A percentile compares a stretch with the other conserved stretches of the same genome.
phyloP scores from a whole-genome alignment of 2,888 invertebrate species.

The Plebejus melissa region DNA sequence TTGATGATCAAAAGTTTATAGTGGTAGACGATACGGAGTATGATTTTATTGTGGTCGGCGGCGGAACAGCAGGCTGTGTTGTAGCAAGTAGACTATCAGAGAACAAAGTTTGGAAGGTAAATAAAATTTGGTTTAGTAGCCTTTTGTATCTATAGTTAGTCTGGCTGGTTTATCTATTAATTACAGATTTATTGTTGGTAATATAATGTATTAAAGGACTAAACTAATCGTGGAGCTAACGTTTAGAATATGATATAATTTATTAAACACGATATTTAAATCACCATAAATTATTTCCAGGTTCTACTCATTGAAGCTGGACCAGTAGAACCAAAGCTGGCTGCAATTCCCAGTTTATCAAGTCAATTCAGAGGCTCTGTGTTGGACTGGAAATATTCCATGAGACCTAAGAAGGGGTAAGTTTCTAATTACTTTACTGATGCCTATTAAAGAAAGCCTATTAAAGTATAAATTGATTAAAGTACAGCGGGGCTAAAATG shows the following conservation, averaged over 20 bases:
- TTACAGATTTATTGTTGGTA: not conserved
- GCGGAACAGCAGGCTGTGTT: slow-evolving; percentile 69
- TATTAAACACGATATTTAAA: too few relatives aligned
- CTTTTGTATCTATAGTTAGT: not conserved
- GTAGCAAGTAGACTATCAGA: slow-evolving; percentile 67
- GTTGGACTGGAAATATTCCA: slow-evolving; percentile 65
- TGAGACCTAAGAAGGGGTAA: slow-evolving; percentile 70
- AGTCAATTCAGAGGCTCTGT: slow-evolving; percentile 65
- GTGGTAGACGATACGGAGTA: slow-evolving; percentile 42
- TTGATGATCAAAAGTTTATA: not conserved
- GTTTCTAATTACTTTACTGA: slow-evolving; percentile 29
- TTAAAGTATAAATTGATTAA: too few relatives aligned
- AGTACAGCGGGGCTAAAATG: too few relatives aligned
- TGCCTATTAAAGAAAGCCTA: not conserved
- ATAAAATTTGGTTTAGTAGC: not conserved
- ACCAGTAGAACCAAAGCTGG: slow-evolving; percentile 65
- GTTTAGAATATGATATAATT: too few relatives aligned
- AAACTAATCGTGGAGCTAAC: too few relatives aligned
- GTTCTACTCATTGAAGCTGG: slow-evolving; percentile 65
- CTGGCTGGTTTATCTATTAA: not conserved
- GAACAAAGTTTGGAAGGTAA: slow-evolving; percentile 67
- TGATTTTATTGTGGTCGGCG: slow-evolving; percentile 66
- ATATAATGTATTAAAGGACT: too few relatives aligned
- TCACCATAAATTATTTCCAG: slow-evolving; percentile 40
- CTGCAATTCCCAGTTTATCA: slow-evolving; percentile 65